Evolutionary conservation across 1,140 invertebrate genomes (phyloP), one percentile per base, ranked within the genome.

Genomic region (Muscidifurax raptorellus): DNA sequence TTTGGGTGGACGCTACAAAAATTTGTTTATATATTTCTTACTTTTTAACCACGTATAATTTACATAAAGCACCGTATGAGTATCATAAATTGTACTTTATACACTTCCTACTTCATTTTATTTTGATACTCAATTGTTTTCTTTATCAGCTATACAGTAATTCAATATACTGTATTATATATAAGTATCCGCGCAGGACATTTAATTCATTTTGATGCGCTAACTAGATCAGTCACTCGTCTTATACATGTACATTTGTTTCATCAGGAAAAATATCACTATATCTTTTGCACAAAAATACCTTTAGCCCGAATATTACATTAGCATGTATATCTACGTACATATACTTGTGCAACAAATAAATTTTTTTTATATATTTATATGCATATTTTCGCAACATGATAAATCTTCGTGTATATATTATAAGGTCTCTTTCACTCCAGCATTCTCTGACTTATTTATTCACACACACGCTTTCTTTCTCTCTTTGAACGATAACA

Each of bases 301-400:
- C 79, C 72, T 84, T 86, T 83, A 83, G 44, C 44, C 67, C 71
- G 44, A 81, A 76, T 44, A 47, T 64, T 78, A 69, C 18, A 72
- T 84, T 79, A 74, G 27, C 44, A 77, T 77, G 25, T 81, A 77
- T 75, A 77, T 75, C 52, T 81, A 84, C 32, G 52, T 84, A 84
- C 47, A 80, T 84, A 64, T 80, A 80, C 6, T 75, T 80, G 44
- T 86, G 86, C 85, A 87, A 88, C 84, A 84, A 87, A 87, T 87
- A 80, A 85, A 87, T 87, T 85, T 83, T 22, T 40, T 82, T 80
- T 64, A 79, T 81, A 84, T 86, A 84, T 88, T 74, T 85, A 85
- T 87, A 81, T 87, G 86, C 80, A 83, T 83, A 83, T 74, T 79
- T 74, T 79, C 36, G 44, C 66, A 78, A 78, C 27, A 25, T 28